Evolutionary conservation across 1,140 invertebrate species (phyloP).

Genomic region (Mya arenaria): DNA sequence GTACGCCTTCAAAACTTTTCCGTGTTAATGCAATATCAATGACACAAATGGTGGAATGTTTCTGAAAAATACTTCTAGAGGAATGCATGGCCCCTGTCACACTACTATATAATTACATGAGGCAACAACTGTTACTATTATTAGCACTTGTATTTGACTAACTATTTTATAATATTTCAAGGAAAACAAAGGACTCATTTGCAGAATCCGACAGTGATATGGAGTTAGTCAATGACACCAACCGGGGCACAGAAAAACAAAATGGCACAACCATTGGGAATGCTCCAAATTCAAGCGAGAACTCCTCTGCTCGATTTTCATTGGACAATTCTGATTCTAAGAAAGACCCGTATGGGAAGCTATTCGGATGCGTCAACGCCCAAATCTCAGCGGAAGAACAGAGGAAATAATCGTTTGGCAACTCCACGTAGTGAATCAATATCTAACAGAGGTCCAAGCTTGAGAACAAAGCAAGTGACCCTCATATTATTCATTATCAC

Average conservation of each 20-base stretch:
- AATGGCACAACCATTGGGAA: too few species aligned
- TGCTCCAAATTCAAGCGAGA: background rate
- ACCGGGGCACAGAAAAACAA: too few species aligned
- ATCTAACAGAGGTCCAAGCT: conserved; percentile 20
- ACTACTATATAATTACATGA: too few species aligned
- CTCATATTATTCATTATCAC: conserved; percentile 66
- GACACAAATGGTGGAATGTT: too few species aligned
- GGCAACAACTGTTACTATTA: too few species aligned
- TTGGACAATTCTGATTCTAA: conserved; percentile 13
- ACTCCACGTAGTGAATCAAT: background rate
- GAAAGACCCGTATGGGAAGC: conserved; percentile 32
- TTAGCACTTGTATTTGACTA: too few species aligned
- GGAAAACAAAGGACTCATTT: conserved; percentile 7
- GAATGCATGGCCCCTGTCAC: too few species aligned
- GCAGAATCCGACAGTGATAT: background rate
- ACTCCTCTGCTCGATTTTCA: background rate
- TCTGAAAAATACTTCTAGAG: too few species aligned
- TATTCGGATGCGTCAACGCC: conserved; percentile 25
- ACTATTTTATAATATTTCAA: background rate
- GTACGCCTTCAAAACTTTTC: too few species aligned
- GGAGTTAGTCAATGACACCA: background rate
- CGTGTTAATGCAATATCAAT: too few species aligned
- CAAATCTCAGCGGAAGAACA: background rate
- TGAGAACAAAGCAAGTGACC: conserved; percentile 43
- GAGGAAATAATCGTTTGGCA: conserved; percentile 2